Conservation (phyloP, 2,888 invertebrate genomes). For the Agonopterix subpropinquella region DNA sequence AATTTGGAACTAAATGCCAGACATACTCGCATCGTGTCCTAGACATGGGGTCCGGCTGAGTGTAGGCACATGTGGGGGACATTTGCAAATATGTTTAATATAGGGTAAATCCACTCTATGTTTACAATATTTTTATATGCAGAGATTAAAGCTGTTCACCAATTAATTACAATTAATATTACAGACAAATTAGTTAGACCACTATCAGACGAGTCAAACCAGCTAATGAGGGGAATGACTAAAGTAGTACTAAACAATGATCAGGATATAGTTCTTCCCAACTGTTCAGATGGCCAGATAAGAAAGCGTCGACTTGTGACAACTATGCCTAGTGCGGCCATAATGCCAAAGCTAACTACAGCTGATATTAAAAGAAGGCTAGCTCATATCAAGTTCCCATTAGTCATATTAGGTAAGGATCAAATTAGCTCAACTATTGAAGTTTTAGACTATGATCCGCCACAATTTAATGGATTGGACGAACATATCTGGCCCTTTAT, state of each 20-base stretch:
- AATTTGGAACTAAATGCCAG: no score
- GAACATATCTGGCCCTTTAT: constrained; percentile 60
- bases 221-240: constrained; percentile 28
- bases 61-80: no score
- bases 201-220: not conserved
- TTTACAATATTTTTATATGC: no score
- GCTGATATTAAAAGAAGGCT: constrained; percentile 45
- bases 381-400: constrained; percentile 40
- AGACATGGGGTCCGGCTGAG: no score
- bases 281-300: not conserved
- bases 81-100: no score
- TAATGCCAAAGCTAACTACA: constrained; percentile 34
- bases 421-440: constrained; percentile 36
- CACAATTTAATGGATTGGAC: constrained; percentile 48
- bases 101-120: no score
- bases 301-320: constrained; percentile 27
- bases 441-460: constrained; percentile 29
- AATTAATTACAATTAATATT: not conserved
- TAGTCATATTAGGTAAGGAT: constrained; percentile 50
- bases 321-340: constrained; percentile 23
- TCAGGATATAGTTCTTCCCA: constrained; percentile 7
- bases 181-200: not conserved
- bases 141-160: no score
- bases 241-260: constrained; percentile 32
- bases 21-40: no score